These are phyloP conservation scores for Lacanobia wlatinum DNA, from an alignment of 2,888 invertebrate genomes.

Conservation along the genomic window DNA sequence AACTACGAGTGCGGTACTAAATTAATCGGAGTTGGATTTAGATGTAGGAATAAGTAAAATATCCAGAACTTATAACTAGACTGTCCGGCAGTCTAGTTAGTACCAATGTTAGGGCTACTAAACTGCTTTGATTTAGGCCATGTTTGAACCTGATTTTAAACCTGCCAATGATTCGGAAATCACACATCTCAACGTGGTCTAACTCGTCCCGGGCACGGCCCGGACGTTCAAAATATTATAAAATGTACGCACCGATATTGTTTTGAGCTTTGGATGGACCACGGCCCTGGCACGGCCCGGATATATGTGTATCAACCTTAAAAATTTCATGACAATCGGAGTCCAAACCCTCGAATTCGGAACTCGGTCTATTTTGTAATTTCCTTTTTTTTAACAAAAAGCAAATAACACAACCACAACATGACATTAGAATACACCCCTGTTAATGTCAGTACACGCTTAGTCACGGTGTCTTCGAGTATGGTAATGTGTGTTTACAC, in stretches of 20 bases:
- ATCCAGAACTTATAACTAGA: too few species aligned
- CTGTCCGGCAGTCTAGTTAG: too few species aligned
- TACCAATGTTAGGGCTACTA: too few species aligned
- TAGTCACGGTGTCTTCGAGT: constrained; percentile 77
- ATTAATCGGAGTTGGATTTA: constrained; percentile 5
- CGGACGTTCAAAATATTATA: too few species aligned
- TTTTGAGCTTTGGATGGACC: too few species aligned
- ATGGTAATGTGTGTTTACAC: constrained; percentile 83
- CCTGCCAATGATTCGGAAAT: background rate
- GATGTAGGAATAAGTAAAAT: background rate
- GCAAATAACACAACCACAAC: constrained; percentile 9
- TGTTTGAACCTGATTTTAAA: background rate
- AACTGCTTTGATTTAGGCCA: background rate
- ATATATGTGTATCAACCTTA: too few species aligned
- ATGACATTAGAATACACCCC: constrained; percentile 60
- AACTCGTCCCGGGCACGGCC: too few species aligned
- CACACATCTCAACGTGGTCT: too few species aligned
- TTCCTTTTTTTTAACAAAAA: constrained; percentile 17
- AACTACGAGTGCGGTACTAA: background rate
- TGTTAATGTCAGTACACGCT: constrained; percentile 67
- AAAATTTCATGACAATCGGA: background rate
- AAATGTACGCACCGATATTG: too few species aligned
- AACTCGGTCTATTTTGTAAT: background rate
- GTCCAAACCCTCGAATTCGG: background rate
- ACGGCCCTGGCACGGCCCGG: too few species aligned